Base-by-base conservation (phyloP, 2,888 invertebrate genomes). In the Ophion ventricosus region DNA sequence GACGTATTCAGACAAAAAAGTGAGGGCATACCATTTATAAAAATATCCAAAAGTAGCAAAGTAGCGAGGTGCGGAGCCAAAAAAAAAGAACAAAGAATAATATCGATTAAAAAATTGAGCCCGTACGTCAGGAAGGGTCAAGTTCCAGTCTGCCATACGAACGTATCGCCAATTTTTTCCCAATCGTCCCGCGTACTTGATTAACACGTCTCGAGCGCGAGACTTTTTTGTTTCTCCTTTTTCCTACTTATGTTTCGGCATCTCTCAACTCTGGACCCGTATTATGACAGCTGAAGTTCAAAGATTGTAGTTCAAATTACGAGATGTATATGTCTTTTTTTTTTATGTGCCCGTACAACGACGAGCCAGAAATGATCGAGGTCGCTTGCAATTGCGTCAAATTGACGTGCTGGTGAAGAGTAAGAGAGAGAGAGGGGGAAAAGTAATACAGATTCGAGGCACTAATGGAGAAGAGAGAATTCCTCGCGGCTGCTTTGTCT, bases 371-470 rank as follows among this genome's bases (percentile, higher is more conserved):
- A 83, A 82, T 87, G 83, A 87, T 83, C 87, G 87, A 88, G 85
- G 85, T 83, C 84, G 82, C 70, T 67, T 77, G 78, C 88, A 89
- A 90, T 90, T 89, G 87, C 86, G 82, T 87, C 76, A 86, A 89
- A 91, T 90, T 90, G 89, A 76, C 77, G 81, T 74, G 43, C 35
- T 63, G 40, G 73, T 43, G 54, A 54, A 66, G 29, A 17, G 70
- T 23, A 25, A 61, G 14, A 61, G 59, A 61, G 59, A 64, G 69
- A 67, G 35, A 61, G 57, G 69, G 70, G 77, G 56, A 54, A 20
- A 75, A 66, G 54, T 26, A 78, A 26, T 67, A 67, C 49, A 59
- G 81, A 74, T 49, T 69, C 40, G 72, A 77, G 56, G 73, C 70
- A 43, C 73, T 43, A 23, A 2, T 8, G 7, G 11, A 67, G 67